A percentile compares a stretch with the other conserved stretches of the same genome.
These are phyloP conservation scores for Lucinisca nassula DNA, from an alignment of 2,888 invertebrate genomes.

Conservation along the genomic window DNA sequence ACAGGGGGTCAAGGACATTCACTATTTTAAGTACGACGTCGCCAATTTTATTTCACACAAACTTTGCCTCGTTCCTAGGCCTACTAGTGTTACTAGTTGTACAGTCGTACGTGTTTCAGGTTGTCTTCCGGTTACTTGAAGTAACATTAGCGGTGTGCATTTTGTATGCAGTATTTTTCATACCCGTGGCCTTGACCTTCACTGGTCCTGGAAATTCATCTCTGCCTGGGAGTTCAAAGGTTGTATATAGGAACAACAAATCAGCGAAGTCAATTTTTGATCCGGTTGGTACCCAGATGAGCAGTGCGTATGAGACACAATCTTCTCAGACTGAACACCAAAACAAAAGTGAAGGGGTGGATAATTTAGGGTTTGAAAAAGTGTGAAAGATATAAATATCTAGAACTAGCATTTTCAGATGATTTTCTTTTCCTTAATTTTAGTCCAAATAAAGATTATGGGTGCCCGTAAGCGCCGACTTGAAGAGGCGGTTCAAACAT, in stretches of 20 bases:
- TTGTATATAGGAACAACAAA: neutral
- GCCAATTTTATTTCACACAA: conserved; percentile 48
- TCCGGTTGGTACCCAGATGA: neutral
- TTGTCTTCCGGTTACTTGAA: conserved; percentile 34
- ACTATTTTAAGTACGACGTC: conserved; percentile 40
- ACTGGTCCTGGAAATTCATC: conserved; percentile 27
- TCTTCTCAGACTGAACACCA: too few relatives aligned
- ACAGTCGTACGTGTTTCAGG: conserved; percentile 50
- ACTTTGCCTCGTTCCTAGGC: conserved; percentile 47
- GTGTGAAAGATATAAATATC: too few relatives aligned
- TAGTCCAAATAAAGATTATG: too few relatives aligned
- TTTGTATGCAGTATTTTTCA: conserved; percentile 35
- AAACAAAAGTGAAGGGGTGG: too few relatives aligned
- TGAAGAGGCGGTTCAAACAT: too few relatives aligned
- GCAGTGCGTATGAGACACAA: neutral
- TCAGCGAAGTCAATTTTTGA: neutral
- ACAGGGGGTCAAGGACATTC: conserved; percentile 34
- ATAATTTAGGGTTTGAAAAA: too few relatives aligned
- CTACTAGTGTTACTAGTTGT: conserved; percentile 36
- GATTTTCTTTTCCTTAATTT: too few relatives aligned
- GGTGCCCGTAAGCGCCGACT: too few relatives aligned
- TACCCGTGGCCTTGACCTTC: conserved; percentile 29
- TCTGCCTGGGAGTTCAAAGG: neutral
- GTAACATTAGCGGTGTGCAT: conserved; percentile 29
- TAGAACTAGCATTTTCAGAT: too few relatives aligned